Evolutionary conservation across 2,113 vertebrate genomes (phyloP), one percentile per base, ranked within the genome.

Genomic region (Thunnus maccoyii): DNA sequence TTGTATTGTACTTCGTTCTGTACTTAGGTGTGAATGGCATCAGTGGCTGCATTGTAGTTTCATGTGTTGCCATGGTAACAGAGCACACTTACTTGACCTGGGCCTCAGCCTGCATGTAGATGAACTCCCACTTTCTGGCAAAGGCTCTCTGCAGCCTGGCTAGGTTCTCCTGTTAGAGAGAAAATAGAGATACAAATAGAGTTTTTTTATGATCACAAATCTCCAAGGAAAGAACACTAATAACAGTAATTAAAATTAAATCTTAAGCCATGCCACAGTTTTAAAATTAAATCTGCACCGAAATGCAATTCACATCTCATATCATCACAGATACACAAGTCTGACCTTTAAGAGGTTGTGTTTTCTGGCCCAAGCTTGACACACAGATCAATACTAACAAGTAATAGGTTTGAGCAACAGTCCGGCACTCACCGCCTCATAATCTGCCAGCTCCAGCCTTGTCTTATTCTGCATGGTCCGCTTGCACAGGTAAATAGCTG

Each of bases 401-500:
- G 44, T 54, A 51, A 85, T 30, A 61, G 41, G 60, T 77, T 22
- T n/a, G 72, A 62, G 70, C 67, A 70, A 67, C 2, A 16, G 83
- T 63, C 44, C 13, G 27, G 20, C 90, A 96, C 97, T 95, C 94
- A 99, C 98, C 72, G 98, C 98, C 95, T 99, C 98, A 81, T 99
- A 99, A 95, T 99, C 98, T 5, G 98, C 98, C 92, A 99, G 89
- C 92, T 99, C 98, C 96, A 99, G 95, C 60, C 98, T 95, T 20
- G 98, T 98, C 92, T 99, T 99, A 91, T 99, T 99, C 95, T 99
- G 98, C 98, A 99, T 99, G 88, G 98, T 99, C 93, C 98, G 94
- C 93, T 99, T 99, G 95, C 98, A 99, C 93, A 99, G 97, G 91
- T 99, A 99, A 93, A 99, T 99, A 82, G 98, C 98, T 99, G 88